These are phyloP conservation scores for Acrocyrtus sp. DNA, from an alignment of 2,888 invertebrate species.

Conservation along the genomic window DNA sequence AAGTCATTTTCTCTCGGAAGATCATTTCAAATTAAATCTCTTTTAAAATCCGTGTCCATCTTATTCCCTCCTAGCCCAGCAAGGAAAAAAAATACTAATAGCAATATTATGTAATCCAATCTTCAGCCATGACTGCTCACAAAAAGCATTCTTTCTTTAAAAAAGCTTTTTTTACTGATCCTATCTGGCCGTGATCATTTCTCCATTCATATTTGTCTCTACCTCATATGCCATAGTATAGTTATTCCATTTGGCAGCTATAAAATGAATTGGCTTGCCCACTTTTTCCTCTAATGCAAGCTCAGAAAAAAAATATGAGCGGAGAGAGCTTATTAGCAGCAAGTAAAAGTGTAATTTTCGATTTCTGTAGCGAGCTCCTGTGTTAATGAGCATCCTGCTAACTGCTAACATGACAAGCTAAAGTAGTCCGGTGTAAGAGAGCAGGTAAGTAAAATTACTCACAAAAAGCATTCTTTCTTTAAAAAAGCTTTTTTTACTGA, in stretches of 20 bases:
- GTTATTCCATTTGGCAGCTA: constrained; percentile 1
- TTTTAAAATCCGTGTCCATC: constrained; percentile 14
- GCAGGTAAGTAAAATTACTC: background rate
- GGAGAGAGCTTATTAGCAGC: too few species aligned
- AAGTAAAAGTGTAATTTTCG: too few species aligned
- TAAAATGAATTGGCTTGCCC: constrained; percentile 2
- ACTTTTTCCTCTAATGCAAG: too few species aligned
- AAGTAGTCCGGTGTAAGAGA: too few species aligned
- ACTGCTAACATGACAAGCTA: background rate
- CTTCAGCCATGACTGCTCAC: constrained; percentile 1
- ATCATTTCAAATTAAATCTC: constrained; percentile 26
- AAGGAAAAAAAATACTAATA: background rate
- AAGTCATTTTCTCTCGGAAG: background rate
- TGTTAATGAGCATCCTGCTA: background rate
- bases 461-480: background rate
- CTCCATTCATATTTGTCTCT: background rate
- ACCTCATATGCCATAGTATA: too few species aligned
- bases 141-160: background rate
- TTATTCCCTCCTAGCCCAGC: background rate
- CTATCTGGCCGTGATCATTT: background rate
- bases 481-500: background rate
- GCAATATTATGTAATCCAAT: constrained; percentile 16
- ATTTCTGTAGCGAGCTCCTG: too few species aligned
- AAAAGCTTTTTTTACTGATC: background rate
- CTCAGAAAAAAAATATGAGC: too few species aligned